Percentiles rank a stretch among this genome's conserved stretches.
Conservation (phyloP, 2,797 vertebrate genomes). For the Kryptopterus vitreolus region DNA sequence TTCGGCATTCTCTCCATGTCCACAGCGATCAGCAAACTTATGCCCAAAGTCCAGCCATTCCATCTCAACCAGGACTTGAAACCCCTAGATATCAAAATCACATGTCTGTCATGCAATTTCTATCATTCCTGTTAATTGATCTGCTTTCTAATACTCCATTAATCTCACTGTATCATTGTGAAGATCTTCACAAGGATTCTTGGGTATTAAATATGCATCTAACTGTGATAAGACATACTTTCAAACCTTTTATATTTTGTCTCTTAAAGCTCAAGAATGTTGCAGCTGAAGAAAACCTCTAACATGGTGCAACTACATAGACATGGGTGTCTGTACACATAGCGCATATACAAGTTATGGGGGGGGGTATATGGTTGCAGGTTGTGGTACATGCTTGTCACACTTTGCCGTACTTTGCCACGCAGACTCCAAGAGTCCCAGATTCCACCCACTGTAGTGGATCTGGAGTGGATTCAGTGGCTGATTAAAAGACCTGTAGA, state of each 20-base stretch:
- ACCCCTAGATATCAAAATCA: constrained; percentile 74
- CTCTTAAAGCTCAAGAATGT: neutral
- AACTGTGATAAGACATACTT: neutral
- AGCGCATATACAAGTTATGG: neutral
- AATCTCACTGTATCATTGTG: neutral
- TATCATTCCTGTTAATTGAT: neutral
- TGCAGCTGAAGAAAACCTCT: neutral
- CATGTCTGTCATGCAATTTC: neutral
- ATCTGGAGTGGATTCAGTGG: no score
- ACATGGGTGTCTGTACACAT: neutral
- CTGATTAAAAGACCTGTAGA: no score
- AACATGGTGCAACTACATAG: neutral
- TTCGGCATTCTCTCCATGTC: constrained; percentile 93
- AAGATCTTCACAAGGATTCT: neutral
- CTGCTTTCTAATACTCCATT: neutral
- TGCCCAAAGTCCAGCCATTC: constrained; percentile 99
- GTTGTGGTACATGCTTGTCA: no score
- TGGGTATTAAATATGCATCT: neutral
- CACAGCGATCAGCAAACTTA: constrained; percentile 96
- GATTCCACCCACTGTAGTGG: no score
- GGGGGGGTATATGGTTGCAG: no score
- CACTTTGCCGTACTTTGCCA: no score
- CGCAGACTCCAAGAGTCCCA: no score
- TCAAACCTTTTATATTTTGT: neutral
- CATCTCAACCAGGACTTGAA: constrained; percentile 95